Conservation (phyloP, 2,797 vertebrate genomes). For the Sebastes itinus region DNA sequence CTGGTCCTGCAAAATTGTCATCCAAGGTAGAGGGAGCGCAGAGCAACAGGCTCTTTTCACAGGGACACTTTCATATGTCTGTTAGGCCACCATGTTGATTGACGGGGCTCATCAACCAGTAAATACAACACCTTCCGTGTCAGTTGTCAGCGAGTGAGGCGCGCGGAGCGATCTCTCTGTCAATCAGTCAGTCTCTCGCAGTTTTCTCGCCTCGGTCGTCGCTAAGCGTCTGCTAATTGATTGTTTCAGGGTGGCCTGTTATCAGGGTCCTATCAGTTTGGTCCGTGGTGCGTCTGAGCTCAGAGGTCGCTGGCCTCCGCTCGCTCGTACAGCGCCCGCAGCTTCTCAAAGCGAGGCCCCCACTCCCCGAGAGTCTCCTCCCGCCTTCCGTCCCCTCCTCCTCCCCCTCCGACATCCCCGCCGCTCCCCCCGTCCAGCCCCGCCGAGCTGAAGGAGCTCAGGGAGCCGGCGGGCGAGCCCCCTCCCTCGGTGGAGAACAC, state of each 20-base stretch:
- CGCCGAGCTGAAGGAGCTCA: conserved; percentile 86
- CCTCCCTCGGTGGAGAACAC: conserved; percentile 88
- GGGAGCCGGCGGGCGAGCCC: conserved; percentile 83
- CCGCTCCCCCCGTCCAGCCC: conserved; percentile 74
- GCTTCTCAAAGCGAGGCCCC: conserved; percentile 89
- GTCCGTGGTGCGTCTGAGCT: conserved; percentile 27
- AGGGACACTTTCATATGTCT: conserved; percentile 52
- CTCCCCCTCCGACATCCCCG: conserved; percentile 59
- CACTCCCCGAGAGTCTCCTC: conserved; percentile 84
- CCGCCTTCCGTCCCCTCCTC: conserved; percentile 63
- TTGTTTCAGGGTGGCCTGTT: conserved; percentile 19
- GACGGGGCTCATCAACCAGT: conserved; percentile 59
- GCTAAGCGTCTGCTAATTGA: conserved; percentile 28
- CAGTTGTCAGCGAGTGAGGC: conserved; percentile 20
- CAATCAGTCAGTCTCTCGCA: conserved; percentile 19
- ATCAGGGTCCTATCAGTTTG: conserved; percentile 6
- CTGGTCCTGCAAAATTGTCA: conserved; percentile 27
- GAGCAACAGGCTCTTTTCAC: conserved; percentile 23
- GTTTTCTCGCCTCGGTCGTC: neutral
- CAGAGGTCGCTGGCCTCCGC: conserved; percentile 81
- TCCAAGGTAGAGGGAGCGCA: conserved; percentile 26
- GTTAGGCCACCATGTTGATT: conserved; percentile 48
- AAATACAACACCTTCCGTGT: conserved; percentile 51
- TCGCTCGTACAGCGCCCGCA: conserved; percentile 86
- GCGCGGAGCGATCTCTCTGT: conserved; percentile 25